Conservation (phyloP, 1,140 invertebrate genomes). For the Ceratitis capitata region DNA sequence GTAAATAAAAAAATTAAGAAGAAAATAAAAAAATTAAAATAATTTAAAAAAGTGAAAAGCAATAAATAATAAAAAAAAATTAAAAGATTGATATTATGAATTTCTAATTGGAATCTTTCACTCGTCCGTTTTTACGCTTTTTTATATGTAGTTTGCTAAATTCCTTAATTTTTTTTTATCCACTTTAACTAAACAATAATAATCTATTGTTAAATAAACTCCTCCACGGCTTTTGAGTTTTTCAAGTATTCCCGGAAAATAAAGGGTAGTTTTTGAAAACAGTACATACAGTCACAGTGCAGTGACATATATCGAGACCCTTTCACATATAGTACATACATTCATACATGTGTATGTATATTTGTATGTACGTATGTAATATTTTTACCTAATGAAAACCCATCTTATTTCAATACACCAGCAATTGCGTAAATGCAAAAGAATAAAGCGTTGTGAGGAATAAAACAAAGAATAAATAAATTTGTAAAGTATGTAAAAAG, state of each 20-base stretch:
- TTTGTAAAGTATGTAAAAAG: background rate
- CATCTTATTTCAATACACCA: background rate
- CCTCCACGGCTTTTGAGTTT: background rate
- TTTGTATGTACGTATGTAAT: background rate
- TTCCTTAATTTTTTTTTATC: background rate
- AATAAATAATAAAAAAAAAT: too few species aligned
- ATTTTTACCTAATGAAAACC: background rate
- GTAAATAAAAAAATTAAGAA: too few species aligned
- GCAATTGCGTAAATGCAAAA: background rate
- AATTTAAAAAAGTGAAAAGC: too few species aligned
- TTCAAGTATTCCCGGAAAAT: background rate
- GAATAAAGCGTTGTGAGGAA: background rate
- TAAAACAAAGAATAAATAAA: background rate
- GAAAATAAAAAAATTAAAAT: too few species aligned
- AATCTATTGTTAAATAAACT: background rate
- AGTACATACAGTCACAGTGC: too few species aligned
- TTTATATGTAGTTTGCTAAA: background rate
- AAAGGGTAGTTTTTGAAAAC: slow-evolving; percentile 5
- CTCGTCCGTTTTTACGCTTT: background rate
- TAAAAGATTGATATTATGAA: too few species aligned
- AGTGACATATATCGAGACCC: too few species aligned
- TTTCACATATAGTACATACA: background rate
- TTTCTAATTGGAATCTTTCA: too few species aligned
- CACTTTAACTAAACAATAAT: background rate
- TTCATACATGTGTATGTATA: background rate